Base-by-base conservation (phyloP, 2,888 invertebrate genomes). In the Horisme vitalbata region DNA sequence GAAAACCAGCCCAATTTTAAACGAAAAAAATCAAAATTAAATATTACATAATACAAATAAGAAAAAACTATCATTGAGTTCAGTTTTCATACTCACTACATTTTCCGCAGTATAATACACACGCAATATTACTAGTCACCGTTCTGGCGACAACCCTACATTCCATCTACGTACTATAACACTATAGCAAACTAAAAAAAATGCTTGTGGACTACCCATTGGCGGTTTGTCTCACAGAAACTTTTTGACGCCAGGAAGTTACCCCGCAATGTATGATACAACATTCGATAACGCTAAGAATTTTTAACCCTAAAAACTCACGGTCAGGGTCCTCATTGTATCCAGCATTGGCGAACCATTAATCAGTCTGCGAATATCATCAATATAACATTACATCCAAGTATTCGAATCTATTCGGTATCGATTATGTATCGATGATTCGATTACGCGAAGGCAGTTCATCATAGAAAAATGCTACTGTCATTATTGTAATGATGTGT, bases 341-440 rank as follows among this genome's bases (percentile, higher is more conserved):
- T 75, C 74, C 72, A 75, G 75, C 69, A 78, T 75, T 73, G 76
- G 65, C 67, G 68, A 65, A 80, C 79, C 88, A 89, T 89, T 89
- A 88, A 89, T 89, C 88, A 88, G 89, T 87, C 88, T 88, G 79
- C 78, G 74, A 70, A 81, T 81, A 86, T 81, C 88, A 88, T 87
- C 88, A 88, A 88, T 89, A 88, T 83, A 87, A 70, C 81, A 86
- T 85, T 85, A 84, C 79, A 85, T 82, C 86, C 84, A 79, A 84
- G 82, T 80, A 83, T 85, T 81, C 76, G 83, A 86, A 82, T 83
- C 79, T 75, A 84, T 75, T 73, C 72, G 75, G 71, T 83, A 86
- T 81, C 77, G 84, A 83, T 83, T 84, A 81, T 79, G 76, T 82
- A 83, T 79, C 71, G 74, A 74, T 86, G 80, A 88, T 84, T 85